Percentiles rank a stretch among this genome's conserved stretches.
phyloP scores from a whole-genome alignment of 2,113 vertebrate genomes.

The Antennarius striatus region DNA sequence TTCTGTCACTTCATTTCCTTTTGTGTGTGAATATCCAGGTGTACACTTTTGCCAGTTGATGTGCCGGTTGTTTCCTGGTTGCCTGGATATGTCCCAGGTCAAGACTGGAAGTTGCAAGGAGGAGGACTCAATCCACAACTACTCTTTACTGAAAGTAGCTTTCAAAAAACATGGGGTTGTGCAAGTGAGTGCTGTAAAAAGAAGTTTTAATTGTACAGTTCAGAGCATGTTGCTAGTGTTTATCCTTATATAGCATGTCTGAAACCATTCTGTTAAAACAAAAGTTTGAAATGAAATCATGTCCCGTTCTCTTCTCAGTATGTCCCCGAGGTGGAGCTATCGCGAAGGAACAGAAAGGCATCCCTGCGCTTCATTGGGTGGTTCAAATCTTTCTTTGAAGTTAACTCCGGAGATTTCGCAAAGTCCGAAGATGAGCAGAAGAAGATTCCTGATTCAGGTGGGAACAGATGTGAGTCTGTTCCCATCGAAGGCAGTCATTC shows the following conservation, averaged over 20 bases:
- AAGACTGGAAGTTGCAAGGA: conserved; percentile 36
- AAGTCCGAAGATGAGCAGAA: conserved; percentile 84
- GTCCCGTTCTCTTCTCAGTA: conserved; percentile 29
- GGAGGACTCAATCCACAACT: conserved; percentile 58
- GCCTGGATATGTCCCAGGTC: conserved; percentile 56
- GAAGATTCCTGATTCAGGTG: conserved; percentile 33
- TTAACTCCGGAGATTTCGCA: conserved; percentile 56
- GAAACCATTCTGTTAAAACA: neutral
- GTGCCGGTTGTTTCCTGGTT: conserved; percentile 57
- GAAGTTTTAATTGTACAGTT: too few relatives aligned
- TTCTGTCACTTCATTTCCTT: neutral
- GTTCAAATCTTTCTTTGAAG: conserved; percentile 88
- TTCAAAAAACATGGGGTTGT: conserved; percentile 54
- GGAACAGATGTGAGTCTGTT: neutral
- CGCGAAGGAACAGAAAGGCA: conserved; percentile 81
- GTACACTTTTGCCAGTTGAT: conserved; percentile 73
- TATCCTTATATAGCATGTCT: too few relatives aligned
- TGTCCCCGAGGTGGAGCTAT: conserved; percentile 79
- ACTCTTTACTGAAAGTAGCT: conserved; percentile 53
- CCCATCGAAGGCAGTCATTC: too few relatives aligned
- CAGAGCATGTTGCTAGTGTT: too few relatives aligned
- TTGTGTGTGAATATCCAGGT: conserved; percentile 44
- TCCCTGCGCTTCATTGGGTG: conserved; percentile 88
- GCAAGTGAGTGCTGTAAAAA: conserved; percentile 43
- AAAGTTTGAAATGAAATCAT: too few relatives aligned